Evolutionary conservation across 2,888 invertebrate species (phyloP).

Genomic region (Ormyrus thymus): DNA sequence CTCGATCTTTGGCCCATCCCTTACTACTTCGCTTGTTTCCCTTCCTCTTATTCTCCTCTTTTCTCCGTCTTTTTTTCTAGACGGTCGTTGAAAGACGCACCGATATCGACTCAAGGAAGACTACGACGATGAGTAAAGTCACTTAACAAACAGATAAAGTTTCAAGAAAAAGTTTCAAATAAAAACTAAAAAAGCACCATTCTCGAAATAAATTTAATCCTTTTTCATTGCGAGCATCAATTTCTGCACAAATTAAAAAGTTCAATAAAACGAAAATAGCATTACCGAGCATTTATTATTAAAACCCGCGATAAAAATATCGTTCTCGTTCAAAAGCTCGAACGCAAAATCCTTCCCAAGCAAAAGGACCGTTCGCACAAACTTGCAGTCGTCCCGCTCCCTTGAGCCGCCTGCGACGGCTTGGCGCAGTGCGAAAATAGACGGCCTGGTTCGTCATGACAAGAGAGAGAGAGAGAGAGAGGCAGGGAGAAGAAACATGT

Average conservation of each 20-base stretch:
- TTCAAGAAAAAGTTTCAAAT: too few relatives aligned
- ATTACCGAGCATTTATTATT: too few relatives aligned
- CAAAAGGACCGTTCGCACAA: too few relatives aligned
- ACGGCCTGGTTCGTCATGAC: conserved; percentile 64
- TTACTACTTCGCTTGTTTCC: background rate
- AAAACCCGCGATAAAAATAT: too few relatives aligned
- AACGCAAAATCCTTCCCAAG: too few relatives aligned
- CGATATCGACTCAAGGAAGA: background rate
- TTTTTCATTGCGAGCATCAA: too few relatives aligned
- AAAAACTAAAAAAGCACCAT: too few relatives aligned
- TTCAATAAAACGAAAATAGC: too few relatives aligned
- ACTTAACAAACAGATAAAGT: background rate
- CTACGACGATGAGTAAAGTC: background rate
- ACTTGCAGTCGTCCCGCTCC: background rate
- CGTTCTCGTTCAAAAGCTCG: too few relatives aligned
- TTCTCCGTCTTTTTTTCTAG: background rate
- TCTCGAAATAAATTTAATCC: too few relatives aligned
- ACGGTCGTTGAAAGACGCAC: conserved; percentile 30
- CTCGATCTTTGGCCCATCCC: conserved; percentile 1
- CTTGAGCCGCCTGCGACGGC: conserved; percentile 8
- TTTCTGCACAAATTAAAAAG: too few relatives aligned
- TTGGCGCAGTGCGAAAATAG: conserved; percentile 58
- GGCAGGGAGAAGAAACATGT: background rate
- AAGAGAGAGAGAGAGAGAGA: conserved; percentile 41
- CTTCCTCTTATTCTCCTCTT: conserved; percentile 10